phyloP scores from a whole-genome alignment of 2,888 invertebrate genomes.

The Drosophila koepferae region DNA sequence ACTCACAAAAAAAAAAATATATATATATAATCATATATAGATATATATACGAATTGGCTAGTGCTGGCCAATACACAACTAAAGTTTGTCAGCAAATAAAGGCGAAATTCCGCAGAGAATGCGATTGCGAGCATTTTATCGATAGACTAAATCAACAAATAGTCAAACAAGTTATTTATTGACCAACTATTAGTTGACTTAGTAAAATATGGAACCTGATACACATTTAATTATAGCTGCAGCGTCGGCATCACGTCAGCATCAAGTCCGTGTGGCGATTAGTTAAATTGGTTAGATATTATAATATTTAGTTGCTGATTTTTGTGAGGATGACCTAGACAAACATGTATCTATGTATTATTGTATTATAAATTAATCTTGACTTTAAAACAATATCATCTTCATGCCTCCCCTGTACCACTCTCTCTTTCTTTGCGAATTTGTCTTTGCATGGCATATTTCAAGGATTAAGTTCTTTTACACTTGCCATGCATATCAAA shows the following conservation, averaged over 20 bases:
- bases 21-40: not conserved
- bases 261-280: not conserved
- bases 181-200: not conserved
- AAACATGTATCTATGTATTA: not conserved
- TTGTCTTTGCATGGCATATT: constrained; percentile 16
- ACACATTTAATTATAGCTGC: not conserved
- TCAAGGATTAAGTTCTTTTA: constrained; percentile 15
- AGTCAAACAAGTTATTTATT: not conserved
- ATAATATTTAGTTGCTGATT: not conserved
- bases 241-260: not conserved
- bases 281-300: not conserved
- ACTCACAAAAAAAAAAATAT: constrained; percentile 21
- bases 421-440: not conserved
- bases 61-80: not conserved
- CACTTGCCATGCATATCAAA: constrained; percentile 47
- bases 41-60: not conserved
- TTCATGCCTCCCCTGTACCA: not conserved
- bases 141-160: not conserved
- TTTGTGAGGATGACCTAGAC: not conserved
- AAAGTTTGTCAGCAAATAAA: not conserved
- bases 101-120: not conserved
- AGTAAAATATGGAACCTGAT: not conserved
- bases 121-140: not conserved
- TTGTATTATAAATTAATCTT: not conserved
- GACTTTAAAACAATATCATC: not conserved